Evolutionary conservation across 2,888 invertebrate genomes (phyloP).

Genomic region (Apoda limacodes): DNA sequence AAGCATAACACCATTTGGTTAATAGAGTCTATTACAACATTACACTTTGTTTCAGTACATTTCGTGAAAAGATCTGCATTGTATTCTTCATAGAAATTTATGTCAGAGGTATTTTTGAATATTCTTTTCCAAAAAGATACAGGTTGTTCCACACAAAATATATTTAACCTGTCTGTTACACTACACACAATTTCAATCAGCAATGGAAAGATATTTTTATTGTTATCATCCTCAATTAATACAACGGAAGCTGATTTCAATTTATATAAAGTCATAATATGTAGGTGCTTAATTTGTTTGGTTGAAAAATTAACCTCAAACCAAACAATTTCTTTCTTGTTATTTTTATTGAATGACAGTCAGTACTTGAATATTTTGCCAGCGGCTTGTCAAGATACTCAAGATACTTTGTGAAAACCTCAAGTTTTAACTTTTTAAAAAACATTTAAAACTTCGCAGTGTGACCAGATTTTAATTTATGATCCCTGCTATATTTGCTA

Average conservation of each 20-base stretch:
- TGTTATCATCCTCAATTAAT: conserved; percentile 46
- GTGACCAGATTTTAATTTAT: no score
- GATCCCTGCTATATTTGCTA: no score
- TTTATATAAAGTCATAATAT: conserved; percentile 41
- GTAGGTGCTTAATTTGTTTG: no score
- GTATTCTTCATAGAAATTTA: conserved; percentile 33
- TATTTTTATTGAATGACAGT: no score
- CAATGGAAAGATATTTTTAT: conserved; percentile 44
- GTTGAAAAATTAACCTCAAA: no score
- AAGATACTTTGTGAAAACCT: no score
- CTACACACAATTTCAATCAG: conserved; percentile 32
- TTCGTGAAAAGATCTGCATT: conserved; percentile 23
- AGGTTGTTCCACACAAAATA: conserved; percentile 50
- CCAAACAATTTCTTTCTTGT: no score
- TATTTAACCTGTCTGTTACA: conserved; percentile 28
- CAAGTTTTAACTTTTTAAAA: no score
- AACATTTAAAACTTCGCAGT: no score
- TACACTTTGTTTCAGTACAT: conserved; percentile 28
- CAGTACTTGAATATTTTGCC: no score
- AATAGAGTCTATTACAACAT: conserved; percentile 49
- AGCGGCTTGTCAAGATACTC: no score
- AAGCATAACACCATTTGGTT: conserved; percentile 49
- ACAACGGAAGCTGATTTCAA: conserved; percentile 42
- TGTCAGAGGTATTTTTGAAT: conserved; percentile 27
- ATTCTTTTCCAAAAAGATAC: conserved; percentile 36